Base-by-base conservation (phyloP, 1,140 invertebrate species). In the Habropoda laboriosa region DNA sequence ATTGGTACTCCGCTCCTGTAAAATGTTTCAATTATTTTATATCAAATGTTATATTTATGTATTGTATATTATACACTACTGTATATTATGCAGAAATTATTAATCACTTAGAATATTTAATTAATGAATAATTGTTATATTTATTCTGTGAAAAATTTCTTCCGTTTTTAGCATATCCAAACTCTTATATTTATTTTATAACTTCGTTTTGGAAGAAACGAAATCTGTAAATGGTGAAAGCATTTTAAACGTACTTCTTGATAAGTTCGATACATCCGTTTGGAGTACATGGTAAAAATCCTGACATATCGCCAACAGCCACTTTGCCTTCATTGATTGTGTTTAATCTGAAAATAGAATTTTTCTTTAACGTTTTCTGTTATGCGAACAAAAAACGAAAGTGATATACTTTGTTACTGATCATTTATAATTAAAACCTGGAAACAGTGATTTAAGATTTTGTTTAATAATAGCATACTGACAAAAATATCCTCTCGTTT, bases 241-340 rank as follows among this genome's bases (percentile, higher is more conserved):
- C 6, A 53, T 45, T 55, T 78, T 67, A 32, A 57, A 78, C 49
- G 58, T 90, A 95, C 94, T 94, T 95, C 90, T 97, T 97, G 77
- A 99, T 99, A 1, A 99, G 94, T 91, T 99, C 97, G 76, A 99
- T 94, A 88, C 97, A 98, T 16, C 98, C 98, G 82, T 96, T 96
- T 0, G 98, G 98, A 1, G 98, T 99, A 89, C 98, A 99, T 0
- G 98, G 98, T 21, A 99, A 89, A 91, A 99, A 98, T 45, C 97
- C 97, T 40, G 94, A 93, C 84, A 98, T 93, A 90, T 98, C 97
- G 2, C 98, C 98, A 66, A 97, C 95, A 0, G 97, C 96, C 2
- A 96, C 94, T 86, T 96, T 95, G n/a, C 98, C 98, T 93, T 99
- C 97, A 93, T 99, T 99, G 12, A 97, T 94, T 16, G 97, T 97